These are phyloP conservation scores for Antidorcas marsupialis DNA, from an alignment of 2,113 vertebrate species.

Conservation along the genomic window DNA sequence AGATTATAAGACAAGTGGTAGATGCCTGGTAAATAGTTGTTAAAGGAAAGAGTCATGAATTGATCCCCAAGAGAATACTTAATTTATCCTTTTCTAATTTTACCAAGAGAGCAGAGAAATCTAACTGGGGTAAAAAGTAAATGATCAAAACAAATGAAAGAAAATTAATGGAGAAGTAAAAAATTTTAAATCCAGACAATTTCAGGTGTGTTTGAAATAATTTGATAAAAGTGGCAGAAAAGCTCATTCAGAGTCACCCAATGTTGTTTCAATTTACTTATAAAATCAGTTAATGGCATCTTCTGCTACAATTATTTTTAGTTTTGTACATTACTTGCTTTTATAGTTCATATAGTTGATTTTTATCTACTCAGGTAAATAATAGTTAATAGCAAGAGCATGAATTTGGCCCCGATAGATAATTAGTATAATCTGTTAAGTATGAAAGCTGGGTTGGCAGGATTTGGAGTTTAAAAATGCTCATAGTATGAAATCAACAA, in stretches of 20 bases:
- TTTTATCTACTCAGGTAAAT: slow-evolving; percentile 59
- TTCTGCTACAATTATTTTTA: background rate
- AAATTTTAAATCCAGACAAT: background rate
- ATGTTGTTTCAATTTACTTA: background rate
- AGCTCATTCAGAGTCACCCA: background rate
- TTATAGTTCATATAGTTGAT: slow-evolving; percentile 35
- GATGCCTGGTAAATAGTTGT: background rate
- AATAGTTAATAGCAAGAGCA: slow-evolving; percentile 67
- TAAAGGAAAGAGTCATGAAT: background rate
- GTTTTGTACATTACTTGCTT: slow-evolving; percentile 26
- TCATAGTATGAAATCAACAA: slow-evolving; percentile 66
- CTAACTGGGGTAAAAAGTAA: background rate
- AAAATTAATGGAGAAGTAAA: background rate
- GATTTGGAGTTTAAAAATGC: slow-evolving; percentile 65
- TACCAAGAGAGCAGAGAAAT: background rate
- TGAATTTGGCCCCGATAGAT: slow-evolving; percentile 62
- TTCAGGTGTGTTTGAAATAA: background rate
- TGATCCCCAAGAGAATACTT: background rate
- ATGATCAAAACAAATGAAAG: background rate
- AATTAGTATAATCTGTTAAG: slow-evolving; percentile 71
- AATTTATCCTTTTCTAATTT: background rate
- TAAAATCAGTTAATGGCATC: background rate
- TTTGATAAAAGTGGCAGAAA: background rate
- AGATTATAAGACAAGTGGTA: background rate
- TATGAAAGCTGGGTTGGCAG: slow-evolving; percentile 62